Base-by-base conservation (phyloP, 2,797 vertebrate genomes). In the Myripristis murdjan region DNA sequence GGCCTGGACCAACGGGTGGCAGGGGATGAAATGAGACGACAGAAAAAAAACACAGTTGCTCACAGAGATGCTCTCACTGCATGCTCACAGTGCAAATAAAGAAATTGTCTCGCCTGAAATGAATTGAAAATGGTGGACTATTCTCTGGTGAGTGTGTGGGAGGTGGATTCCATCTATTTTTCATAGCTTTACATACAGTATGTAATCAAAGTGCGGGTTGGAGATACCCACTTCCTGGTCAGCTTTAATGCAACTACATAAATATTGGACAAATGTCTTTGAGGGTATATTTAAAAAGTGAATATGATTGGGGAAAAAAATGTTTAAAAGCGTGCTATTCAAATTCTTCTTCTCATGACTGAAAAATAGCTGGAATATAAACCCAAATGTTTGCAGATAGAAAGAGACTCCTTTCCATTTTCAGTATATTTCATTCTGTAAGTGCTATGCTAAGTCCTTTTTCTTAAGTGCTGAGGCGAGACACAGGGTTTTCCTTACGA, bases 1-100 rank as follows among this genome's bases (percentile, higher is more conserved):
- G 69, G 55, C 53, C 37, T 59, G 11, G 52, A 54, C 28, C 4
- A 7, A 43, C 41, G 7, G 6, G 18, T 67, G 60, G 67, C 48
- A 23, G 18, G 44, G 39, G 41, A 22, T 10, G 20, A 55, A 12
- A 41, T 0, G 24, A 23, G 9, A 15, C 26, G 28, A 6, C 24
- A 28, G 18, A 35, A 16, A n/a, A 54, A 26, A 46, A 18, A 22
- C 28, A 12, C 41, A 37, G 48, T 23, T 5, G 9, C 62, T 11
- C 37, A 58, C 23, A 53, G 41, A 39, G 22, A 48, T 0, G 9
- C 48, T 20, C 16, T 16, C 14, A 20, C 44, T 41, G 23, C 35
- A 41, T 2, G 5, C 8, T 14, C 48, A 18, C 33, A 15, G 11
- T 8, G 33, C 11, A 1, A 35, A 35, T 9, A 6, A 24, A 59